Conservation (phyloP, 2,888 invertebrate genomes). For the Didymodactylos carnosus region DNA sequence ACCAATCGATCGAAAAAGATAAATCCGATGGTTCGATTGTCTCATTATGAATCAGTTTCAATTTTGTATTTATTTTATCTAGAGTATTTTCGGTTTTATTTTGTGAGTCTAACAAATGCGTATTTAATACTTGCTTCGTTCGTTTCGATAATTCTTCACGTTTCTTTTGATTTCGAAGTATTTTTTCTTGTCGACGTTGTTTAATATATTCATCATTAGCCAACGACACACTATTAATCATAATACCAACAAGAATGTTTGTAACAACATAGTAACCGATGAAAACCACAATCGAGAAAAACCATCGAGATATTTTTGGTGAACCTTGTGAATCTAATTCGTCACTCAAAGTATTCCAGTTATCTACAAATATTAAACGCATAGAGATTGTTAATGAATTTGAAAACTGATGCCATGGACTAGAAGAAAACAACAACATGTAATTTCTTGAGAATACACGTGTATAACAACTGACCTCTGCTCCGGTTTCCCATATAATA, state of each 20-base stretch:
- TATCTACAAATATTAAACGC: neutral
- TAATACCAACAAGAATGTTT: neutral
- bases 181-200: neutral
- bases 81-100: neutral
- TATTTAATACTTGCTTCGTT: neutral
- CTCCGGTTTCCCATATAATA: neutral
- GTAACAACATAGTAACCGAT: neutral
- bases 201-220: neutral
- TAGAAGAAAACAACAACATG: no score
- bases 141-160: neutral
- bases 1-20: neutral
- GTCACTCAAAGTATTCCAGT: neutral
- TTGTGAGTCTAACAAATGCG: neutral
- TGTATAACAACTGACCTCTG: neutral
- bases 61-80: neutral
- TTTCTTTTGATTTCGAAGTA: neutral
- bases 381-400: neutral
- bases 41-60: neutral
- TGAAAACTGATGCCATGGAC: neutral
- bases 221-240: neutral
- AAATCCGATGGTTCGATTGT: neutral
- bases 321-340: neutral
- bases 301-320: neutral
- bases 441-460: no score
- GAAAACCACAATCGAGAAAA: neutral